These are phyloP conservation scores for Trachelus iudaicus DNA, from an alignment of 2,888 invertebrate genomes.

Conservation along the genomic window DNA sequence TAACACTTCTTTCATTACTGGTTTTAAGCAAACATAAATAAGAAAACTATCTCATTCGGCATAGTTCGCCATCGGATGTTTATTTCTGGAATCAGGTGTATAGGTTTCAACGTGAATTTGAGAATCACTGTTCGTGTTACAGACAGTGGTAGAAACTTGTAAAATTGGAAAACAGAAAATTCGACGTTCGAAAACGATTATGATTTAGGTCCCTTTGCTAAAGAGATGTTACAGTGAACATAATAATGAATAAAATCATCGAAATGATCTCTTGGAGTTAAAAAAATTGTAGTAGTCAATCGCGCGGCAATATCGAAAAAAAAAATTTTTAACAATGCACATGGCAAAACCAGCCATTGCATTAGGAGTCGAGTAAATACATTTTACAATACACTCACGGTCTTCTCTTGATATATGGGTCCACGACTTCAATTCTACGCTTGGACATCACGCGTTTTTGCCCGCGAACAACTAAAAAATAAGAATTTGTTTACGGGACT, in stretches of 20 bases:
- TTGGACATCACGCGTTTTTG: slow-evolving; percentile 76
- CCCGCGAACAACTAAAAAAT: slow-evolving; percentile 4
- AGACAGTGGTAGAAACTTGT: not conserved
- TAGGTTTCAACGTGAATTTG: slow-evolving; percentile 13
- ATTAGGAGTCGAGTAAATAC: not conserved
- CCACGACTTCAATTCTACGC: slow-evolving; percentile 86
- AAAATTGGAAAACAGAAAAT: not conserved
- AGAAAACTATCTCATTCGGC: not conserved
- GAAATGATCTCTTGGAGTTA: not conserved
- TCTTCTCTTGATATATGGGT: slow-evolving; percentile 83
- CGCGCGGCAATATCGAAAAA: slow-evolving; percentile 25
- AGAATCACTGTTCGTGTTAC: slow-evolving; percentile 32
- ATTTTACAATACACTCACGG: slow-evolving; percentile 69
- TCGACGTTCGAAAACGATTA: not conserved
- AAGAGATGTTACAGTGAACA: not conserved
- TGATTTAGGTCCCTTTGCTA: not conserved
- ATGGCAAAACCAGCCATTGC: slow-evolving; percentile 28
- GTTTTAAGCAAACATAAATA: slow-evolving; percentile 7
- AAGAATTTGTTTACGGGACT: slow-evolving; percentile 40
- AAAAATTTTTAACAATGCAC: slow-evolving; percentile 36
- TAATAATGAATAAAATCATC: not conserved
- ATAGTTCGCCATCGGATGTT: not conserved
- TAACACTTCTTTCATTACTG: not conserved
- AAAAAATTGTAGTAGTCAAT: not conserved
- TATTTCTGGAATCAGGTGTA: not conserved